phyloP scores from a whole-genome alignment of 1,140 invertebrate genomes.

The Drosophila orena region DNA sequence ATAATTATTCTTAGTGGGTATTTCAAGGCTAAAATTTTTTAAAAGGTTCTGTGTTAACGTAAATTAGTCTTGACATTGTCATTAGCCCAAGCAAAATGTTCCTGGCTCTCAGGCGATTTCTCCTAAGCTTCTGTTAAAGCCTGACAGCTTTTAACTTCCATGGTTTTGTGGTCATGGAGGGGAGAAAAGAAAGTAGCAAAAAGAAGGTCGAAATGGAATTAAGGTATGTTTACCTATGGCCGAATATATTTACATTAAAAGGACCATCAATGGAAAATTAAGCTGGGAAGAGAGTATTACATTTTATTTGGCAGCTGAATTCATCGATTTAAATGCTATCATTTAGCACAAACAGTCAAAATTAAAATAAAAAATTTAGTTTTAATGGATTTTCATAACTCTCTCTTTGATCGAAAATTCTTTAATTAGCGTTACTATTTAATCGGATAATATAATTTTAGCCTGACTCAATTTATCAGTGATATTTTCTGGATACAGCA shows the following conservation, averaged over 20 bases:
- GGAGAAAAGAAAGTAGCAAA: not conserved
- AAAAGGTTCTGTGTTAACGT: conserved; percentile 23
- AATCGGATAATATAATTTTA: not conserved
- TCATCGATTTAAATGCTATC: no score
- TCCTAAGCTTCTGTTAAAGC: conserved; percentile 28
- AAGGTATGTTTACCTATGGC: conserved; percentile 7
- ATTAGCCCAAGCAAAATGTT: conserved; percentile 17
- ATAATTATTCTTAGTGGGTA: not conserved
- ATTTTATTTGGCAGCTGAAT: no score
- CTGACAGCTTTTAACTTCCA: conserved; percentile 56
- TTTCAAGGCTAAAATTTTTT: conserved; percentile 1
- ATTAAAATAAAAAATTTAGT: no score
- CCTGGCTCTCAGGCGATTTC: conserved; percentile 8
- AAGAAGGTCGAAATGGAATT: not conserved
- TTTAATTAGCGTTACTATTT: not conserved
- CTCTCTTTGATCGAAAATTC: no score
- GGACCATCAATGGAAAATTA: no score
- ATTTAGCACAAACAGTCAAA: no score
- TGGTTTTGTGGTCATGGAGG: not conserved
- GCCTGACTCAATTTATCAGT: not conserved
- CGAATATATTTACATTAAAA: not conserved
- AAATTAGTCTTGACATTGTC: conserved; percentile 41
- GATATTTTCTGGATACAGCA: not conserved
- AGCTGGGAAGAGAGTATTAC: no score
- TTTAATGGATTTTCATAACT: no score